phyloP scores from a whole-genome alignment of 2,113 vertebrate species.

The rabbit (Oryctolagus cuniculus) region mOryCun1.1 NC_091440.1:19717501-19718000 shows the following conservation, averaged over 20 bases:
- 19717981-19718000: constrained; percentile 32
- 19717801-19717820: neutral
- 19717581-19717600: too few relatives aligned
- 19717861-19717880: neutral
- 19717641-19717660: too few relatives aligned
- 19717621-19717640: too few relatives aligned
- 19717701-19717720: too few relatives aligned
- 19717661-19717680: too few relatives aligned
- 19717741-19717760: neutral
- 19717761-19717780: neutral
- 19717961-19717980: neutral
- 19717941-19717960: neutral
- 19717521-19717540: too few relatives aligned
- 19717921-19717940: neutral
- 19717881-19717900: neutral
- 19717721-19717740: neutral
- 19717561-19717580: too few relatives aligned
- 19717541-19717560: too few relatives aligned
- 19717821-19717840: neutral
- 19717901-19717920: neutral
- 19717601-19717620: too few relatives aligned
- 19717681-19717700: too few relatives aligned
- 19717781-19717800: neutral
- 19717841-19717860: neutral
- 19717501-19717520: too few relatives aligned